Conservation (phyloP, 2,113 vertebrate species). For the Zosterops borbonicus region DNA sequence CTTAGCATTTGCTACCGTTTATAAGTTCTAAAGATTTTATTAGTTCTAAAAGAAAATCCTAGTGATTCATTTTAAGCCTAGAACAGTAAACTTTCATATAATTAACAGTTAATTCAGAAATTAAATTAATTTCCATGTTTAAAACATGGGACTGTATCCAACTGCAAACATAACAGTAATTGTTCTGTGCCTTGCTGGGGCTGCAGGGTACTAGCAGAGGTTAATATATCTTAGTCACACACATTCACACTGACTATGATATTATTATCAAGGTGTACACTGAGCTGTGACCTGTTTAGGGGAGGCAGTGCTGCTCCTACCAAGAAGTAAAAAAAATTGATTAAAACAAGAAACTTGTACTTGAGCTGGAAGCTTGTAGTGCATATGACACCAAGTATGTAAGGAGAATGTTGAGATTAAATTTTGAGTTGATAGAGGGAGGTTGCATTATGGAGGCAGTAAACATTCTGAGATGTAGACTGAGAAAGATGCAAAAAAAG, state of each 20-base stretch:
- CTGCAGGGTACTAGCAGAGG: neutral
- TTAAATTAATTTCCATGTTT: neutral
- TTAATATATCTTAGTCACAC: neutral
- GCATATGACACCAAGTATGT: neutral
- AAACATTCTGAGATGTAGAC: neutral
- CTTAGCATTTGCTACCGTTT: neutral
- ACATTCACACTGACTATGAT: fast-evolving
- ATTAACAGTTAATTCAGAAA: neutral
- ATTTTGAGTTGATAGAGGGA: neutral
- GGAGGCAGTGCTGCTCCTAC: neutral
- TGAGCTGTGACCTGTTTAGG: neutral
- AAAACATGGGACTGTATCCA: neutral
- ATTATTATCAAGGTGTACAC: neutral
- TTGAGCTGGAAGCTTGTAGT: neutral
- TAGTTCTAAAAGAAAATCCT: neutral
- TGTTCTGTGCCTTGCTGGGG: neutral
- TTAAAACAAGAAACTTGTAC: neutral
- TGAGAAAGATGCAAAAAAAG: neutral
- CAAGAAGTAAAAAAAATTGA: neutral
- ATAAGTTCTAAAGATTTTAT: neutral
- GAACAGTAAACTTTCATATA: neutral
- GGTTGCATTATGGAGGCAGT: neutral
- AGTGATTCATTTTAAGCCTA: neutral
- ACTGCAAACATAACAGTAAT: neutral
- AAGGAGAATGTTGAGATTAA: neutral